Evolutionary conservation across 2,797 vertebrate species (phyloP).

Genomic region (Tenualosa thibaudeaui): DNA sequence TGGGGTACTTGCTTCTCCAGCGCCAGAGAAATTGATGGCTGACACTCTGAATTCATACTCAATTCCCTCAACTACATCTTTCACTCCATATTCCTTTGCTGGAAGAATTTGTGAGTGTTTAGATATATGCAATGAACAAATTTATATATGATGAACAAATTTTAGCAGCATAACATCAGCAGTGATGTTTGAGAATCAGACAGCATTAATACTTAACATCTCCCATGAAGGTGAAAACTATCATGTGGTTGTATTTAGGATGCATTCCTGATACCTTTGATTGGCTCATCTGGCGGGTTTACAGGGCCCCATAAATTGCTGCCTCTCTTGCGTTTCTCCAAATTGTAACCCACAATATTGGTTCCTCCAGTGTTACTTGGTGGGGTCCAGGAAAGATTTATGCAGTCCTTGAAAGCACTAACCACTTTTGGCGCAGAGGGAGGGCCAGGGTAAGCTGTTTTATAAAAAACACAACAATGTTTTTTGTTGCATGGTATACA

Average conservation of each 20-base stretch:
- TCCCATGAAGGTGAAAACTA: not conserved
- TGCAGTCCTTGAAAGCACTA: conserved; percentile 74
- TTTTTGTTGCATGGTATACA: too few species aligned
- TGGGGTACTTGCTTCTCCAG: conserved; percentile 78
- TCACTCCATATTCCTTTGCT: conserved; percentile 75
- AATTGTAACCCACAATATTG: conserved; percentile 77
- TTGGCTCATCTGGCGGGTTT: conserved; percentile 63
- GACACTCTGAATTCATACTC: conserved; percentile 87
- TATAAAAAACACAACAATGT: not conserved
- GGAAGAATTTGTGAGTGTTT: conserved; percentile 37
- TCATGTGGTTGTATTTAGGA: not conserved
- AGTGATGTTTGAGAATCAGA: not conserved
- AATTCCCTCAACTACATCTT: conserved; percentile 77
- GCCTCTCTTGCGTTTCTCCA: conserved; percentile 86
- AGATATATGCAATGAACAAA: not conserved
- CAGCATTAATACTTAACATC: not conserved
- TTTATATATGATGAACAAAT: not conserved
- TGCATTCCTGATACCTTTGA: conserved; percentile 66
- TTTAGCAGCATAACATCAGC: not conserved
- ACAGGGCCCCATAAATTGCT: conserved; percentile 80
- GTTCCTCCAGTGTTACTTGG: conserved; percentile 77
- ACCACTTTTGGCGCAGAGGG: conserved; percentile 77
- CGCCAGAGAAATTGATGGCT: conserved; percentile 82
- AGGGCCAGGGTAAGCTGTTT: conserved; percentile 77
- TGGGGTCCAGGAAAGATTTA: conserved; percentile 79